A percentile compares a stretch with the other conserved stretches of the same genome.
These are phyloP conservation scores for Hirudo medicinalis DNA, from an alignment of 1,140 invertebrate species.

Conservation along the genomic window DNA sequence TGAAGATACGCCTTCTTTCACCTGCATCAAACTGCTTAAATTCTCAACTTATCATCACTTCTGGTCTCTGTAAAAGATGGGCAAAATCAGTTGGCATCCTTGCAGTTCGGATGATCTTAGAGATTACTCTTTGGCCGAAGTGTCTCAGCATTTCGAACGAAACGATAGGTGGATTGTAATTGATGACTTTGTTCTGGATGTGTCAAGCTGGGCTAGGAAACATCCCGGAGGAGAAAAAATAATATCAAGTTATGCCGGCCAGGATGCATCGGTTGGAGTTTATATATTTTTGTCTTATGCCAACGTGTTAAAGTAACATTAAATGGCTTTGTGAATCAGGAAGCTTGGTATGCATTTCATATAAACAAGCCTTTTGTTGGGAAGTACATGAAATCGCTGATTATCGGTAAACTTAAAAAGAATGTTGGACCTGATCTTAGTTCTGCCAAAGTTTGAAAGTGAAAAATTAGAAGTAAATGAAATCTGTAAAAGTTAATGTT, in stretches of 20 bases:
- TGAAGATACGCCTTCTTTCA: too few relatives aligned
- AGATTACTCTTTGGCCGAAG: constrained; percentile 30
- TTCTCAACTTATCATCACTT: too few relatives aligned
- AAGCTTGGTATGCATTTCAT: constrained; percentile 23
- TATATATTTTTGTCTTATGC: too few relatives aligned
- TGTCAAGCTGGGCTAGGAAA: constrained; percentile 34
- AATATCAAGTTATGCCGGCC: constrained; percentile 35
- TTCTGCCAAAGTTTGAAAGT: neutral
- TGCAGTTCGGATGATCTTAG: constrained; percentile 2
- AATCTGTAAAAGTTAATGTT: neutral
- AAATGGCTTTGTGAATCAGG: neutral
- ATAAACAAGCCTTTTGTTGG: constrained; percentile 12
- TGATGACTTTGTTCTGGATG: constrained; percentile 35
- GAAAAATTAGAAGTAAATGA: neutral
- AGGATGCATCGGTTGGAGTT: constrained; percentile 38
- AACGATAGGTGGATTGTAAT: constrained; percentile 37
- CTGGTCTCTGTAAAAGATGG: constrained; percentile 13
- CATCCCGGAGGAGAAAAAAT: constrained; percentile 39
- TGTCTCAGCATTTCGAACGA: constrained; percentile 29
- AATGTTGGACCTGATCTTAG: neutral
- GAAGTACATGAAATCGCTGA: constrained; percentile 17
- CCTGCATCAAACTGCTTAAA: too few relatives aligned
- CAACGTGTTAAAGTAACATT: too few relatives aligned
- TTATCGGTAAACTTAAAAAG: constrained; percentile 15
- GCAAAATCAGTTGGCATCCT: constrained; percentile 13